Percentiles rank a stretch among this genome's conserved stretches.
phyloP scores from a whole-genome alignment of 2,888 invertebrate genomes.

The Zelleria hepariella region DNA sequence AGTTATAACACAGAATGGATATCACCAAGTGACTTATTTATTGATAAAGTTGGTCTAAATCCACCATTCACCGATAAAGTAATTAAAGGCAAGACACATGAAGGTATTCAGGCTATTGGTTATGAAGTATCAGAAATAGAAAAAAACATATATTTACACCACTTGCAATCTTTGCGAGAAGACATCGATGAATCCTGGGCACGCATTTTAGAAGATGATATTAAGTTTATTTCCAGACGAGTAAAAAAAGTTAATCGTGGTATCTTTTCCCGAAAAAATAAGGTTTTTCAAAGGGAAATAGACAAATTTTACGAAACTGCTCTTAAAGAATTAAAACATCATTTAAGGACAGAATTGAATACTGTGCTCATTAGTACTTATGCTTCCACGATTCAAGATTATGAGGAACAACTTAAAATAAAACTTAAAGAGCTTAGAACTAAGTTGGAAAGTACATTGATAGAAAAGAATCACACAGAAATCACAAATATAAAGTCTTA shows the following conservation, averaged over 20 bases:
- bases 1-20: slow-evolving; percentile 34
- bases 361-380: slow-evolving; percentile 29
- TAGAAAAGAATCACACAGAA: slow-evolving; percentile 34
- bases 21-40: slow-evolving; percentile 56
- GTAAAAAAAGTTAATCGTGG: slow-evolving; percentile 34
- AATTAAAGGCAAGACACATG: slow-evolving; percentile 49
- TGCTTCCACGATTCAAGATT: slow-evolving; percentile 37
- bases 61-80: slow-evolving; percentile 63
- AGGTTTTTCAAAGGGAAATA: slow-evolving; percentile 42
- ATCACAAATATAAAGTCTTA: slow-evolving; percentile 44
- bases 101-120: slow-evolving; percentile 54
- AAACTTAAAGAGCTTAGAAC: slow-evolving; percentile 38
- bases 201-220: slow-evolving; percentile 40
- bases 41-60: slow-evolving; percentile 41
- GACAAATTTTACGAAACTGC: slow-evolving; percentile 41
- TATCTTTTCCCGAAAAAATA: slow-evolving; percentile 41
- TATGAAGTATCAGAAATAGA: slow-evolving; percentile 37
- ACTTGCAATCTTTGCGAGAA: slow-evolving; percentile 26
- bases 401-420: slow-evolving; percentile 40
- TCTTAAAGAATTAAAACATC: slow-evolving; percentile 46
- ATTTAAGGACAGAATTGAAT: slow-evolving; percentile 39
- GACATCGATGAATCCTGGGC: slow-evolving; percentile 52
- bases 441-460: slow-evolving; percentile 29
- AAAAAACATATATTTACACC: slow-evolving; percentile 28
- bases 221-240: slow-evolving; percentile 29